These are phyloP conservation scores for Pelobates fuscus DNA, from an alignment of 2,113 vertebrate species.

Conservation along the genomic window DNA sequence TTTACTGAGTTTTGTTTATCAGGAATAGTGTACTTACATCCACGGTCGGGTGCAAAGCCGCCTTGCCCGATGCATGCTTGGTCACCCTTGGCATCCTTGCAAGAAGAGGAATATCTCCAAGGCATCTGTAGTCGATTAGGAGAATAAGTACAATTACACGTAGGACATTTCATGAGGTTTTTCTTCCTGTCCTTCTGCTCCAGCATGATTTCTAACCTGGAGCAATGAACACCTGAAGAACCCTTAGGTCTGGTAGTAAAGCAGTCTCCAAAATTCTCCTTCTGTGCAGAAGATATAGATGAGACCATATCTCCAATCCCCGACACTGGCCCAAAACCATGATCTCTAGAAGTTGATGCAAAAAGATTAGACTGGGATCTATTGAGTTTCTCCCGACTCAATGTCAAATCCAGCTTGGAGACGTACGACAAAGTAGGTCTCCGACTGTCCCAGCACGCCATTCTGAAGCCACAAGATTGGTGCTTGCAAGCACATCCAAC, in stretches of 20 bases:
- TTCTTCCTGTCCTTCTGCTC: constrained; percentile 50
- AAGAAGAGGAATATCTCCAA: constrained; percentile 38
- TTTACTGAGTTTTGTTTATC: constrained; percentile 49
- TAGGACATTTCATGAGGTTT: constrained; percentile 10
- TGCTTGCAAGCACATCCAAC: constrained; percentile 16
- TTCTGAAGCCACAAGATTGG: constrained; percentile 54
- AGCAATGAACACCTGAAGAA: constrained; percentile 57
- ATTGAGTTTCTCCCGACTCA: constrained; percentile 57
- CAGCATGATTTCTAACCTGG: constrained; percentile 62
- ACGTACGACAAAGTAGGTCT: constrained; percentile 55
- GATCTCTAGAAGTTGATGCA: constrained; percentile 42
- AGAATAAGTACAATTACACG: constrained; percentile 13
- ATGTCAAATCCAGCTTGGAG: constrained; percentile 59
- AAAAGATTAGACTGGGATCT: constrained; percentile 45
- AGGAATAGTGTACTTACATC: constrained; percentile 42
- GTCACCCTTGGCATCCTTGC: neutral
- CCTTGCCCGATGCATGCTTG: constrained; percentile 27
- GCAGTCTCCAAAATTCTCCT: constrained; percentile 45
- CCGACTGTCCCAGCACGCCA: constrained; percentile 58
- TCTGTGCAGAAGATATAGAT: constrained; percentile 19
- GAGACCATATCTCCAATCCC: constrained; percentile 47
- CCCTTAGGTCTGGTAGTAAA: constrained; percentile 38
- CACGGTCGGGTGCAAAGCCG: constrained; percentile 35
- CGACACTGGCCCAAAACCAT: constrained; percentile 51
- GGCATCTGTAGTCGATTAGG: constrained; percentile 48